Base-by-base conservation (phyloP, 2,113 vertebrate genomes). In the Nyctibius bracteatus region DNA sequence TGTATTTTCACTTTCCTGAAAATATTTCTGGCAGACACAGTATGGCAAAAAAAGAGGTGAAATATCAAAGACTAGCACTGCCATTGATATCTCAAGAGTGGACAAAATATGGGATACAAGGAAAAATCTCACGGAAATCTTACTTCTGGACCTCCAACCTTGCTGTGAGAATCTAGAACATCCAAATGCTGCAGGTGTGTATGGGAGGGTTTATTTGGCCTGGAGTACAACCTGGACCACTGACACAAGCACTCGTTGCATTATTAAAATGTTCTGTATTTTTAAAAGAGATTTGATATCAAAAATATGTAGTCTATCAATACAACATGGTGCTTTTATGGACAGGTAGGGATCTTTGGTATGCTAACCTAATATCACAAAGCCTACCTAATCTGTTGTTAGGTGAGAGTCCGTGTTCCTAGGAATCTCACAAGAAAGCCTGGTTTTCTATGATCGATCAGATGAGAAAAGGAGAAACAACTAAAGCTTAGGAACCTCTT, bases 291-390 rank as follows among this genome's bases (percentile, higher is more conserved):
- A 46, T 27, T 4, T n/a, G 2, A 39, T 51, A 44, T 30, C 37
- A 31, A 41, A 52, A 67, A n/a, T 37, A 46, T 0, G 0, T 24
- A 37, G 10, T 37, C 10, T 14, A 24, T 14, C 14, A 41, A 25
- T 23, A 31, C 12, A 49, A 28, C 41, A 41, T 10, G 18, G 28
- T 46, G 5, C 11, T 55, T 65, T 61, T 51, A 33, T 15, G 43
- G 46, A 28, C 9, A 55, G 14, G 18, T 20, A n/a, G 35, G 15
- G 12, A 20, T 52, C 25, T 88, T 57, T 25, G 17, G 8, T 57
- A 27, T 46, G 25, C 12, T 51, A 72, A 72, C 10, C 6, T 7
- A 58, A 8, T 58, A 72, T 46, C 54, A 73, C 12, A 47, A 82
- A 78, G 19, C 8, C 25, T 81, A n/a, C 52, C 15, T 23, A 43